A percentile compares a stretch with the other conserved stretches of the same genome.
Evolutionary conservation across 2,113 vertebrate species (phyloP).

Genomic region (Larimichthys polyactis): DNA sequence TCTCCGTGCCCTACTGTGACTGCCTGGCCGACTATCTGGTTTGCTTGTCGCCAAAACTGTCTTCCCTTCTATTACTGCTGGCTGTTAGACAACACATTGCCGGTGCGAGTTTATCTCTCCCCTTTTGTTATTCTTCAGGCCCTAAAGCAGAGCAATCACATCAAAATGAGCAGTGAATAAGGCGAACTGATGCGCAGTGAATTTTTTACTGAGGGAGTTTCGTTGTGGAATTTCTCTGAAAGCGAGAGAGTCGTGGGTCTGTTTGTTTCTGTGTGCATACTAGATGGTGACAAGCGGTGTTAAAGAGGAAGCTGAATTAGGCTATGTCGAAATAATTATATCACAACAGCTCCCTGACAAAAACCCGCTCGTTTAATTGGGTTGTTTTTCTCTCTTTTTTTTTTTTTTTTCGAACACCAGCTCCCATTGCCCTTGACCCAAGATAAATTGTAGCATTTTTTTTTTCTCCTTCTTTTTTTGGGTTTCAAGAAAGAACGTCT

Average conservation of each 20-base stretch:
- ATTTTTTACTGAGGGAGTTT: conserved; percentile 19
- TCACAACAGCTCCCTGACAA: conserved; percentile 44
- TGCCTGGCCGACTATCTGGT: conserved; percentile 54
- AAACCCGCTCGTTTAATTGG: conserved; percentile 24
- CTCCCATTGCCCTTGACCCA: conserved; percentile 22
- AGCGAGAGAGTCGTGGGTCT: neutral
- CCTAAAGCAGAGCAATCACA: conserved; percentile 18
- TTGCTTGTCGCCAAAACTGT: conserved; percentile 59
- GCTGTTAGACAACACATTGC: conserved; percentile 53
- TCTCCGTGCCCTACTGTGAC: conserved; percentile 62
- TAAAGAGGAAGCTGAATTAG: conserved; percentile 47
- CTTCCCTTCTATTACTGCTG: conserved; percentile 39
- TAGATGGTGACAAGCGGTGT: conserved; percentile 17
- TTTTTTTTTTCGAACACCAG: neutral
- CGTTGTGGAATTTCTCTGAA: conserved; percentile 7
- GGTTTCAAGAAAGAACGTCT: conserved; percentile 37
- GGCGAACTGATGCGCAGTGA: conserved; percentile 25
- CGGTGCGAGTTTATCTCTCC: conserved; percentile 33
- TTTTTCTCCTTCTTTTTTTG: neutral
- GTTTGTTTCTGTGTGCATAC: conserved; percentile 18
- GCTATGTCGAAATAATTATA: conserved; percentile 51
- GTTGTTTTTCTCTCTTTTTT: conserved; percentile 11
- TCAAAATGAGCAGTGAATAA: conserved; percentile 32
- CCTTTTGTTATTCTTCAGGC: conserved; percentile 1
- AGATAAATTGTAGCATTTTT: neutral